phyloP scores from a whole-genome alignment of 2,888 invertebrate species.

The Andrena flavipes region DNA sequence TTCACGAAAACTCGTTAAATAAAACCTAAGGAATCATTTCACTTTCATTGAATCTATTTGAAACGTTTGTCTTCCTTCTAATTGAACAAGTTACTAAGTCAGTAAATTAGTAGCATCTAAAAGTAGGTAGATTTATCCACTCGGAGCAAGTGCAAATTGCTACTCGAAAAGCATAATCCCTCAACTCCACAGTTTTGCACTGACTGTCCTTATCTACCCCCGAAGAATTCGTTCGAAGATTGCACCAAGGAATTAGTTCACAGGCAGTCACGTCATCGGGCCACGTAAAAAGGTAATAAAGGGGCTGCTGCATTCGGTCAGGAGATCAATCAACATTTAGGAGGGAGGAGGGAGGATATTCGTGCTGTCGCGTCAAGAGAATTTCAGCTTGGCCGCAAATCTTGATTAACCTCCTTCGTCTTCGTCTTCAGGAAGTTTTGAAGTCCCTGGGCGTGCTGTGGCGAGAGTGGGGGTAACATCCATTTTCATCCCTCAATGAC shows the following conservation, averaged over 20 bases:
- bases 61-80: no score
- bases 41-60: no score
- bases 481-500: constrained; percentile 59
- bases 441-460: constrained; percentile 35
- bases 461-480: constrained; percentile 42
- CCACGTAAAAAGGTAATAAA: constrained; percentile 4
- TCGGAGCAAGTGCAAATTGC: no score
- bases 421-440: constrained; percentile 61
- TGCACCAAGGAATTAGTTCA: neutral
- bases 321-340: constrained; percentile 69
- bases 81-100: no score
- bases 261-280: neutral
- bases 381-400: constrained; percentile 60
- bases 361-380: constrained; percentile 33
- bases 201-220: neutral
- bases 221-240: neutral
- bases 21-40: no score
- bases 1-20: no score
- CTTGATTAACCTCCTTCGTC: constrained; percentile 73
- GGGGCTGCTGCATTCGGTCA: neutral
- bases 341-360: constrained; percentile 18
- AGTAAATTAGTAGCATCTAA: no score
- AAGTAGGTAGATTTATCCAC: no score
- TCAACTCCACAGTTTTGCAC: neutral
- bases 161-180: no score